Conservation (phyloP, 2,888 invertebrate genomes). For the Vandiemenella viatica region DNA sequence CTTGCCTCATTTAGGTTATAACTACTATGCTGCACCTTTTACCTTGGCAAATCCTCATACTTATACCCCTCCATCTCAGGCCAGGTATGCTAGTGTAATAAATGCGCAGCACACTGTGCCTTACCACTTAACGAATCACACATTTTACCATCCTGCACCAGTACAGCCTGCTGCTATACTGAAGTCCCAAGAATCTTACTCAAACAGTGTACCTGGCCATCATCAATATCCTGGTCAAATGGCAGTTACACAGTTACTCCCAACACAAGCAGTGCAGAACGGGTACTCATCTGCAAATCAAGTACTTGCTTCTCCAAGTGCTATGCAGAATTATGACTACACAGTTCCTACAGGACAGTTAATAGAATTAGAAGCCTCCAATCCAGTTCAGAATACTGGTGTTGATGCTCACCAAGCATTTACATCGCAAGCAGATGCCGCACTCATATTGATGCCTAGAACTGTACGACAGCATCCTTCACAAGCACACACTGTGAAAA, state of each 20-base stretch:
- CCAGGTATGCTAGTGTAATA: slow-evolving; percentile 8
- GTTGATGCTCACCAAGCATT: slow-evolving; percentile 7
- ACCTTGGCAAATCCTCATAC: slow-evolving; percentile 5
- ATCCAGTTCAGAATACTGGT: slow-evolving; percentile 6
- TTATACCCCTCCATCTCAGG: slow-evolving; percentile 8
- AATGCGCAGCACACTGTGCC: slow-evolving; percentile 13
- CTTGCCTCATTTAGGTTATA: slow-evolving; percentile 7
- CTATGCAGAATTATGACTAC: slow-evolving; percentile 17
- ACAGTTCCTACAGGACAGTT: slow-evolving; percentile 48
- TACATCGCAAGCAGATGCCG: slow-evolving; percentile 9
- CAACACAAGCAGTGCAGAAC: slow-evolving; percentile 8
- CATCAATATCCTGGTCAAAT: slow-evolving; percentile 2
- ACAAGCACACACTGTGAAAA: not conserved
- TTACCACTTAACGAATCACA: not conserved
- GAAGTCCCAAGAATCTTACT: slow-evolving; percentile 18
- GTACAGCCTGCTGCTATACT: slow-evolving; percentile 6
- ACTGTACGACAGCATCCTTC: slow-evolving; percentile 5
- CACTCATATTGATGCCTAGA: slow-evolving; percentile 9
- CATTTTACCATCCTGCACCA: not conserved
- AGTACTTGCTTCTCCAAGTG: not conserved
- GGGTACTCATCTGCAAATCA: slow-evolving; percentile 9
- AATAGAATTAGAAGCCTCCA: slow-evolving; percentile 37
- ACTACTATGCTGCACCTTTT: slow-evolving; percentile 9
- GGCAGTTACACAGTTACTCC: not conserved
- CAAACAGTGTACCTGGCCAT: slow-evolving; percentile 9